Evolutionary conservation across 2,113 vertebrate species (phyloP).

Genomic region (Mormyrus iriodes): DNA sequence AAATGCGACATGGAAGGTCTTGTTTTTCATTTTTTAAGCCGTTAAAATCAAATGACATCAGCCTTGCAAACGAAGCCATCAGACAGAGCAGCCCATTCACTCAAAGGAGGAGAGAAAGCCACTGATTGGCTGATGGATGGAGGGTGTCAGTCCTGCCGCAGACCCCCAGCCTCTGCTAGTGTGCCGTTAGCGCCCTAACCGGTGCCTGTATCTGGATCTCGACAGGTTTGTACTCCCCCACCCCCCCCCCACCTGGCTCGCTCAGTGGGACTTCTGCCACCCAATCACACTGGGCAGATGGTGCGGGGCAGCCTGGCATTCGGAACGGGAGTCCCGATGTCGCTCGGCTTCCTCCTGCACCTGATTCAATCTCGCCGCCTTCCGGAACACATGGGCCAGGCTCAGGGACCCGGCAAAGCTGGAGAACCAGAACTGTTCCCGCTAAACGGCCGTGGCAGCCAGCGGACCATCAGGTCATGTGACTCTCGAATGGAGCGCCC

Average conservation of each 20-base stretch:
- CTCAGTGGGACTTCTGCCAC: conserved; percentile 56
- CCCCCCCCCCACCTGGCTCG: conserved; percentile 19
- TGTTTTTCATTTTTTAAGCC: neutral
- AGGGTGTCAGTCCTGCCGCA: too few species aligned
- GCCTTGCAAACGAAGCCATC: neutral
- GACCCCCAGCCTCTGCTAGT: neutral
- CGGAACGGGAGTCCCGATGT: conserved; percentile 55
- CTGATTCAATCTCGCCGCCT: conserved; percentile 62
- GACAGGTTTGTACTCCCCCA: conserved; percentile 29
- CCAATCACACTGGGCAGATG: conserved; percentile 70
- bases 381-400: conserved; percentile 54
- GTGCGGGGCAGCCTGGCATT: conserved; percentile 59
- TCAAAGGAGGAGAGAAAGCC: neutral
- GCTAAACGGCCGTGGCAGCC: neutral
- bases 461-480: neutral
- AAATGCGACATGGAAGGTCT: neutral
- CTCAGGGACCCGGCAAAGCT: conserved; percentile 40
- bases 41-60: neutral
- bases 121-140: neutral
- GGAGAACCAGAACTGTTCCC: neutral
- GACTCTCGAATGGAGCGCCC: neutral
- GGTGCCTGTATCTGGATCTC: too few species aligned
- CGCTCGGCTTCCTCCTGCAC: conserved; percentile 48
- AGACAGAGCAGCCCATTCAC: neutral
- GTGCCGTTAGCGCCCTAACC: neutral